Percentiles rank a stretch among this genome's conserved stretches.
phyloP scores from a whole-genome alignment of 2,113 vertebrate genomes.

The Axis porcinus region DNA sequence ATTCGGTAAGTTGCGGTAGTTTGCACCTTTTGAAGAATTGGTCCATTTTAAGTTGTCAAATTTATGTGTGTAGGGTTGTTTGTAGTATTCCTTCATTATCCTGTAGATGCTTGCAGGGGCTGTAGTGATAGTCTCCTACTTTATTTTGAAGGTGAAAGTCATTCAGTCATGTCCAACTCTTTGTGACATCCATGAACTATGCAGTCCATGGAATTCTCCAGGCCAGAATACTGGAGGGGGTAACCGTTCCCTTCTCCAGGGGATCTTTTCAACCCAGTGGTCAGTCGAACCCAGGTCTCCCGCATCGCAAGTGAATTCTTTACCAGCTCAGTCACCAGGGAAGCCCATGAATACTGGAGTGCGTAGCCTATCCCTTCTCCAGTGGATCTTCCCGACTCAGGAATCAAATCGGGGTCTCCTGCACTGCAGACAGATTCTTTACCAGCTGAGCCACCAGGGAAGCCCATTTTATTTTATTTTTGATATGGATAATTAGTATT shows the following conservation, averaged over 20 bases:
- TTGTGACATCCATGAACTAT: background rate
- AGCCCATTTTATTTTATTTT: background rate
- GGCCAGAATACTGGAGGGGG: background rate
- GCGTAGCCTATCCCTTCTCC: background rate
- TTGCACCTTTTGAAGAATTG: background rate
- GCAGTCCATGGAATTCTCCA: background rate
- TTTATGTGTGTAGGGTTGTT: background rate
- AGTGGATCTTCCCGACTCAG: background rate
- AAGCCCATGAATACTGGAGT: background rate
- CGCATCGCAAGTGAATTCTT: background rate
- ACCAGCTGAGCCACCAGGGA: background rate
- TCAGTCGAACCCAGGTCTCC: background rate
- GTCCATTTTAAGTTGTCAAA: background rate
- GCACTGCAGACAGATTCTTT: background rate
- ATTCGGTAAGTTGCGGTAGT: background rate
- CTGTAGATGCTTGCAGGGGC: background rate
- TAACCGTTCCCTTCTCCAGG: background rate
- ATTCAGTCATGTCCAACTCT: background rate
- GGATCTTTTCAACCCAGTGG: background rate
- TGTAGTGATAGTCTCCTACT: background rate
- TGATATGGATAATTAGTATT: background rate
- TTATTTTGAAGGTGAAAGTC: background rate
- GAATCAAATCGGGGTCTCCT: background rate
- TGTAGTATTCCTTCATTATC: background rate
- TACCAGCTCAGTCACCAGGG: background rate